Base-by-base conservation (phyloP, 2,113 vertebrate genomes). In the Microcebus tavaratra region DNA sequence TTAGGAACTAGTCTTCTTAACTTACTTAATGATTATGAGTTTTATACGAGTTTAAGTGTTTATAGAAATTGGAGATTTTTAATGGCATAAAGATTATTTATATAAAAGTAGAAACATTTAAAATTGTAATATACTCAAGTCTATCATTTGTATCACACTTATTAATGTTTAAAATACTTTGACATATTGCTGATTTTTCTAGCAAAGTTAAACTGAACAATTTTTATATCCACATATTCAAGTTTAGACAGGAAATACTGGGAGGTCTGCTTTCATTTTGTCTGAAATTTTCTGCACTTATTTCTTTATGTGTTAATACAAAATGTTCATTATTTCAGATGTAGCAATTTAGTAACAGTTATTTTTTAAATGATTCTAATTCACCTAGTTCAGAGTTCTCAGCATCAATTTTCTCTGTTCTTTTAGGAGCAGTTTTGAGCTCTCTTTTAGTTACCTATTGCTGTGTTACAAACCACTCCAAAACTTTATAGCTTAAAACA, bases 81-180 rank as follows among this genome's bases (percentile, higher is more conserved):
- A 90, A 94, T 68, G 55, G 18, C 72, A 87, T 48, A 95, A 83
- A 85, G 25, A 90, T 79, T 96, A 83, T 93, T 97, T 97, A 88
- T 83, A 82, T 65, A 45, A 96, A 93, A 79, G 31, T 63, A 1
- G 23, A 92, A 67, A 82, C 53, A 85, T 86, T 95, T 81, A 82
- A 68, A 94, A 67, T 94, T 67, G 10, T 90, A 78, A 88, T 92
- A 73, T 80, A 91, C 42, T 73, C 29, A 90, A 92, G 59, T 83
- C 72, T 96, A 94, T 96, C 42, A 96, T 96, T 97, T 96, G 39
- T 88, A 96, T 92, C 42, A 92, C 72, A 92, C 53, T 96, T 95
- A 95, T 88, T 94, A 83, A 70, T 94, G 67, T 94, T 95, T 98
- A 91, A 92, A 95, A 73, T 88, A 4, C 53, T 79, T 42, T 97